phyloP scores from a whole-genome alignment of 2,797 vertebrate genomes.

The Gymnoscopelus braueri region DNA sequence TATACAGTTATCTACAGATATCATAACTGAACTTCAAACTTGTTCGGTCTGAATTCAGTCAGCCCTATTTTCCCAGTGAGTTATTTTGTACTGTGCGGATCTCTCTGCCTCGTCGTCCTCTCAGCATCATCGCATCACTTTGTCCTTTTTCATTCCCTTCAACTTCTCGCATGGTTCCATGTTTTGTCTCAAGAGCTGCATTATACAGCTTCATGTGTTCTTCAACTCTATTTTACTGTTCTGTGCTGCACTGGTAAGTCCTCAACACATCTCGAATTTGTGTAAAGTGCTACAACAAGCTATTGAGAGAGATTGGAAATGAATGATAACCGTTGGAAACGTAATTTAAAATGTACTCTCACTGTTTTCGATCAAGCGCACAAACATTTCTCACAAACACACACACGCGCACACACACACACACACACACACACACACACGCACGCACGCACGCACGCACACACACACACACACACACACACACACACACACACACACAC shows the following conservation, averaged over 20 bases:
- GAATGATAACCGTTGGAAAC: slow-evolving; percentile 42
- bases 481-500: neutral
- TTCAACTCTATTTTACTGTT: no score
- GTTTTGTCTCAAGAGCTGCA: slow-evolving; percentile 32
- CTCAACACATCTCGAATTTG: slow-evolving; percentile 54
- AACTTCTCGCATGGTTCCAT: slow-evolving; percentile 12
- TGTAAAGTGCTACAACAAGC: slow-evolving; percentile 85
- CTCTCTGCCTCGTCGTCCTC: slow-evolving; percentile 12
- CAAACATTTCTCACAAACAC: neutral
- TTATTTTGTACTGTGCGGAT: slow-evolving; percentile 65
- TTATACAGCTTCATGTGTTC: slow-evolving; percentile 1
- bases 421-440: slow-evolving; percentile 12
- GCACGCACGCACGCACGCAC: slow-evolving; percentile 1
- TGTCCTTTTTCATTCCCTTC: slow-evolving; percentile 6
- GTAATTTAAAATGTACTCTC: slow-evolving; percentile 40
- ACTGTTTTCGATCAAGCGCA: neutral
- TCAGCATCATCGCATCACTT: neutral
- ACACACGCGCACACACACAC: slow-evolving; percentile 16
- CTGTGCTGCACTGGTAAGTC: slow-evolving; percentile 43
- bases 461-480: slow-evolving; percentile 17
- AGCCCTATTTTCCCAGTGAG: slow-evolving; percentile 88
- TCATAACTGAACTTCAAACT: slow-evolving; percentile 81
- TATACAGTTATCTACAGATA: slow-evolving; percentile 83
- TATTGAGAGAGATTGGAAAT: slow-evolving; percentile 62
- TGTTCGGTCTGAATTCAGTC: slow-evolving; percentile 79